phyloP scores from a whole-genome alignment of 2,113 vertebrate genomes.

The Nibea coibor region DNA sequence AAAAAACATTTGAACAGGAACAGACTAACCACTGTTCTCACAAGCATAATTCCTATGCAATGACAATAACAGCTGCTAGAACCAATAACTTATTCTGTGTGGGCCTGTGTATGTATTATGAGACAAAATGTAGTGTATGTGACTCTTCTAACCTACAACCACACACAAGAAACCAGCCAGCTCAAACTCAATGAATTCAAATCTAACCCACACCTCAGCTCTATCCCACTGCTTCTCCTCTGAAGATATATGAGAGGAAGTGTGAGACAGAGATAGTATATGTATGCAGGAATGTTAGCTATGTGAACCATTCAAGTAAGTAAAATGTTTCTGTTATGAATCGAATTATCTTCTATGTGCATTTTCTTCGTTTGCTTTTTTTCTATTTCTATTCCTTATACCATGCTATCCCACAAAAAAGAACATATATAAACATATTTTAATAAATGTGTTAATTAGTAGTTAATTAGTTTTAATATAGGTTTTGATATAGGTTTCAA shows the following conservation, averaged over 20 bases:
- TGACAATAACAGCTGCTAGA: background rate
- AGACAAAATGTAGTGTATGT: background rate
- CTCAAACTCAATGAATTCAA: conserved; percentile 17
- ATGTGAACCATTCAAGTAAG: conserved; percentile 63
- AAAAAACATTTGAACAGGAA: background rate
- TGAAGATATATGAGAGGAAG: background rate
- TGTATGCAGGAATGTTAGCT: conserved; percentile 73
- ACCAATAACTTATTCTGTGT: background rate
- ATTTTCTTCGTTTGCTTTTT: background rate
- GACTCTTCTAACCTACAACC: conserved; percentile 14
- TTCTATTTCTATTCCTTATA: background rate
- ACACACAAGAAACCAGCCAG: conserved; percentile 43
- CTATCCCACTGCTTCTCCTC: background rate
- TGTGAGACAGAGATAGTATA: conserved; percentile 6
- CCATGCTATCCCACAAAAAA: background rate
- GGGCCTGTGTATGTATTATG: background rate
- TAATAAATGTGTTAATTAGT: no score
- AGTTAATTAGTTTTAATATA: no score
- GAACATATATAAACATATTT: no score
- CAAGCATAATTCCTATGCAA: background rate
- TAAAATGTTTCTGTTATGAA: conserved; percentile 41
- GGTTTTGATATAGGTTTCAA: no score
- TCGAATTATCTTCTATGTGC: background rate
- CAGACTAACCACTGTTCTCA: background rate
- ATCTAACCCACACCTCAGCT: conserved; percentile 37